Evolutionary conservation across 1,140 invertebrate species (phyloP).

Genomic region (Lordiphosa mommai): DNA sequence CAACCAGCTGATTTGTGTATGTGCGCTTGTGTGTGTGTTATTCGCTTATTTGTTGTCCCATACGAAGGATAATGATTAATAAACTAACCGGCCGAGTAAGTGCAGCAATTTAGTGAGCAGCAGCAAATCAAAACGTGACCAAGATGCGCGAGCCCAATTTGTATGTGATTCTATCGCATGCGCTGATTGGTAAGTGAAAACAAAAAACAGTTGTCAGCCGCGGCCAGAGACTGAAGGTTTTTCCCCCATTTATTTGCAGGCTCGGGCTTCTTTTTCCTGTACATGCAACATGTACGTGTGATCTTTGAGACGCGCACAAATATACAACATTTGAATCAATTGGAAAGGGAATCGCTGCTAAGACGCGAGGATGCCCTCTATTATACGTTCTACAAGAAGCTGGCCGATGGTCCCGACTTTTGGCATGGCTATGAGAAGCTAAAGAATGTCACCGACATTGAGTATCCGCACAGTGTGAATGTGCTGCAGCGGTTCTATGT

Average conservation of each 20-base stretch:
- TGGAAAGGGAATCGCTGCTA: slow-evolving; percentile 68
- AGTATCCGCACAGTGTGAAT: slow-evolving; percentile 74
- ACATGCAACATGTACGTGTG: slow-evolving; percentile 72
- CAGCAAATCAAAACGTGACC: slow-evolving; percentile 1
- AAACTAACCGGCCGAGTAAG: too few relatives aligned
- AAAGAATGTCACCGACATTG: slow-evolving; percentile 69
- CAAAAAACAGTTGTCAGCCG: slow-evolving; percentile 4
- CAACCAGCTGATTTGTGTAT: too few relatives aligned
- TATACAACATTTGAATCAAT: slow-evolving; percentile 58
- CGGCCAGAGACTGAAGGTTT: too few relatives aligned
- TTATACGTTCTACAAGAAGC: slow-evolving; percentile 75
- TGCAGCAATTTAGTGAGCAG: too few relatives aligned
- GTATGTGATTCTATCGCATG: slow-evolving; percentile 65
- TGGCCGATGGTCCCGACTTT: slow-evolving; percentile 64
- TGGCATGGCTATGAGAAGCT: slow-evolving; percentile 67
- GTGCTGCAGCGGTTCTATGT: slow-evolving; percentile 71
- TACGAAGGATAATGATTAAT: too few relatives aligned
- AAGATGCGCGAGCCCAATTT: slow-evolving; percentile 68
- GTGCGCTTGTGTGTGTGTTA: too few relatives aligned
- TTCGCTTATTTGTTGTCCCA: too few relatives aligned
- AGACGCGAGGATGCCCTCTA: slow-evolving; percentile 72
- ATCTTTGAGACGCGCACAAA: slow-evolving; percentile 73
- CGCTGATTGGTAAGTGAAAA: slow-evolving; percentile 62
- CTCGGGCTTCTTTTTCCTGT: slow-evolving; percentile 75
- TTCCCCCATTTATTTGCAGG: too few relatives aligned